Evolutionary conservation across 1,140 invertebrate genomes (phyloP).

Genomic region (Pseudomyrmex flavicornis): DNA sequence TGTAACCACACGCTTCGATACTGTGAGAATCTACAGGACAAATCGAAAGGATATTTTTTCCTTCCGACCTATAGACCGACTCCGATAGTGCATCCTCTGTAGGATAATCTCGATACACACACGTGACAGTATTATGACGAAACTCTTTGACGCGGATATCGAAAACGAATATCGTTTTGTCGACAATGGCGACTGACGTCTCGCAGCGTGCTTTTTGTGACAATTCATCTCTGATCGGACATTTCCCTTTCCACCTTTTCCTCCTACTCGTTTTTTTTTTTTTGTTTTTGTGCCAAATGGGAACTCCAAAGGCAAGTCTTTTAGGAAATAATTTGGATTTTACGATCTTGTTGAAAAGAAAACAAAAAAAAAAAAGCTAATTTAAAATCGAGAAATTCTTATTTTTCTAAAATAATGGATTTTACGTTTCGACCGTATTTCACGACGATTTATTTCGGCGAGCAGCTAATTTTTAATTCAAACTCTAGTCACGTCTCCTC

Average conservation of each 20-base stretch:
- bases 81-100: constrained; percentile 1
- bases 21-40: neutral
- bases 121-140: constrained; percentile 54
- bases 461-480: too few relatives aligned
- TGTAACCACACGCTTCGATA: neutral
- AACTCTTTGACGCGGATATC: constrained; percentile 39
- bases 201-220: constrained; percentile 35
- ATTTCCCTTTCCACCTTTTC: neutral
- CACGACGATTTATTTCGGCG: too few relatives aligned
- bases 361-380: neutral
- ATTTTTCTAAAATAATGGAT: neutral
- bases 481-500: too few relatives aligned
- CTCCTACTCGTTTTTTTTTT: neutral
- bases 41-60: neutral
- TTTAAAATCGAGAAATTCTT: constrained; percentile 13
- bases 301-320: too few relatives aligned
- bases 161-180: constrained; percentile 43
- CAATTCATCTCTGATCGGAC: constrained; percentile 16
- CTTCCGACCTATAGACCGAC: neutral
- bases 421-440: too few relatives aligned
- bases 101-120: constrained; percentile 14
- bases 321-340: constrained; percentile 34
- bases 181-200: constrained; percentile 44
- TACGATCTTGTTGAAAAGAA: constrained; percentile 10
- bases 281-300: too few relatives aligned